Evolutionary conservation across 2,113 vertebrate species (phyloP), one percentile per base, ranked within the genome.

Genomic region (Ciconia stormi): DNA sequence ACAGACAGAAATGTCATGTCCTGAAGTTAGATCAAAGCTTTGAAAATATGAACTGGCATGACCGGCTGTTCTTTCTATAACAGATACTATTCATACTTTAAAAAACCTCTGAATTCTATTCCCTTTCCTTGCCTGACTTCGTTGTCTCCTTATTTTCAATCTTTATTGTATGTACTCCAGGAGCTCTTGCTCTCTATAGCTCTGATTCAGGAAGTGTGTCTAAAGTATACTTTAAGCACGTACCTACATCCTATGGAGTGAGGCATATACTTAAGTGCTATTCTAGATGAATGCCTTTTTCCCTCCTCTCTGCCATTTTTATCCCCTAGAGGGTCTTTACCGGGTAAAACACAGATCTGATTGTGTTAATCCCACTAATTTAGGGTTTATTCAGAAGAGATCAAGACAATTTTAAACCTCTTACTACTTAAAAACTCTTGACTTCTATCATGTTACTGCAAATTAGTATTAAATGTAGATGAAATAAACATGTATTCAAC

Each of bases 361-460:
- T 62, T 90, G 85, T 70, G 55, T 90, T 92, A 92, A 91, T 83
- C 67, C 44, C 20, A 58, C 30, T 73, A 88, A 88, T 91, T 90
- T 88, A 86, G 38, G 40, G n/a, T 90, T 94, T 91, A 80, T 82
- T 92, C 50, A 70, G n/a, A 77, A 27, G 27, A 38, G 71, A 86
- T 90, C 65, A 66, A 86, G 85, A 87, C 58, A 85, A 73, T 58
- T 80, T 91, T 29, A 82, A 91, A 62, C 21, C 6, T 4, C 36
- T 70, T 58, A 59, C 25, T 59, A 67, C 46, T 86, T 87, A 93
- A 90, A 80, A 90, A 66, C 30, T 70, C 44, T 49, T 63, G 29
- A 34, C 26, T 92, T 90, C 53, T 86, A 69, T 77, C 58, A 77
- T 30, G 8, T 32, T 92, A 88, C 34, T 84, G 16, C 23, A 93